These are phyloP conservation scores for Aldrovandia affinis DNA, from an alignment of 2,797 vertebrate species.

Conservation along the genomic window DNA sequence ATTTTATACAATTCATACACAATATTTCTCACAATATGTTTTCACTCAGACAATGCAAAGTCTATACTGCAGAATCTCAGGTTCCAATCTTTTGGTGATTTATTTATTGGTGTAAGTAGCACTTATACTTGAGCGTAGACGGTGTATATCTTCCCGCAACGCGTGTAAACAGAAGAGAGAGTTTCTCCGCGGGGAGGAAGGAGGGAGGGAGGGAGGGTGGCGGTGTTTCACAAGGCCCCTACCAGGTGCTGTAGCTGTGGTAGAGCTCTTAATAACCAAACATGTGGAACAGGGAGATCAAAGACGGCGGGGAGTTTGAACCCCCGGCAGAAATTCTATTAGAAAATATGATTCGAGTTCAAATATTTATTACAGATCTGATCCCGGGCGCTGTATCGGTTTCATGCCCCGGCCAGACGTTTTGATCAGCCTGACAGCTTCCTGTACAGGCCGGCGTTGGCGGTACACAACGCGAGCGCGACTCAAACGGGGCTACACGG, in stretches of 20 bases:
- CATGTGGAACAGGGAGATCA: slow-evolving; percentile 48
- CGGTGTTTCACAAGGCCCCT: slow-evolving; percentile 29
- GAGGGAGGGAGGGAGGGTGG: too few relatives aligned
- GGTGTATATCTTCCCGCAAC: too few relatives aligned
- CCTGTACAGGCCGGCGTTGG: slow-evolving; percentile 45
- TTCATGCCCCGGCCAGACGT: slow-evolving; percentile 47
- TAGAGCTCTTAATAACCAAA: slow-evolving; percentile 59
- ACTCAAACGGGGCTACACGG: slow-evolving; percentile 47
- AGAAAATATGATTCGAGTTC: slow-evolving; percentile 39
- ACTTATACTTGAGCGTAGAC: too few relatives aligned
- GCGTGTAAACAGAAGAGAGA: too few relatives aligned
- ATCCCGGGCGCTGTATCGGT: slow-evolving; percentile 32
- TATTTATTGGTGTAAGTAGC: too few relatives aligned
- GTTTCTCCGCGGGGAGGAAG: too few relatives aligned
- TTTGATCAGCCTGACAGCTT: slow-evolving; percentile 54
- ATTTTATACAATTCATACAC: too few relatives aligned
- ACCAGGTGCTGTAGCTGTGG: slow-evolving; percentile 61
- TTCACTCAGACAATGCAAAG: too few relatives aligned
- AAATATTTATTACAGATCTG: slow-evolving; percentile 58
- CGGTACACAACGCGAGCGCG: slow-evolving; percentile 20
- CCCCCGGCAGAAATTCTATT: slow-evolving; percentile 56
- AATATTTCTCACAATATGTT: too few relatives aligned
- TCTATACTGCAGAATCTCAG: too few relatives aligned
- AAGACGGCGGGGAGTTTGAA: slow-evolving; percentile 50
- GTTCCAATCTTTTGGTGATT: too few relatives aligned